phyloP scores from a whole-genome alignment of 2,113 vertebrate species.

The Grus americana region DNA sequence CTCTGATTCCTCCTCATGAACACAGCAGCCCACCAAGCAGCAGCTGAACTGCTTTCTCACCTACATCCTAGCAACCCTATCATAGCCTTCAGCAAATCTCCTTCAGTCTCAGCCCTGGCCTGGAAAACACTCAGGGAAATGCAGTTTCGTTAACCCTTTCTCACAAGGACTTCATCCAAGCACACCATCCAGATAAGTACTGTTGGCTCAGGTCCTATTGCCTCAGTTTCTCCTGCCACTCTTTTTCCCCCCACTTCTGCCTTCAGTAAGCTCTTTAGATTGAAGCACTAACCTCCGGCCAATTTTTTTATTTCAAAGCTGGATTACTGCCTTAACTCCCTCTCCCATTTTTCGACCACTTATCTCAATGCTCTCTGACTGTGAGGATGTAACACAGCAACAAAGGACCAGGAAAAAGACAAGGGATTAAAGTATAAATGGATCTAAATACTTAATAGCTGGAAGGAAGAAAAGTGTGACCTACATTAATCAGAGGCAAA shows the following conservation, averaged over 20 bases:
- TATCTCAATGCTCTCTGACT: conserved; percentile 32
- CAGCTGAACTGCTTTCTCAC: background rate
- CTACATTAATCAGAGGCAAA: conserved; percentile 31
- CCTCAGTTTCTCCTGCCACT: conserved; percentile 15
- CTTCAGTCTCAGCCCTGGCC: background rate
- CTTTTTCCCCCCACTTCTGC: background rate
- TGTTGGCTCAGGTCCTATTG: background rate
- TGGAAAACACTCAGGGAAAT: background rate
- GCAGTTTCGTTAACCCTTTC: background rate
- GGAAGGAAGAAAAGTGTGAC: conserved; percentile 13
- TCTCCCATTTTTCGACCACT: conserved; percentile 40
- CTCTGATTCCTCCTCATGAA: background rate
- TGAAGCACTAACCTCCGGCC: conserved; percentile 11
- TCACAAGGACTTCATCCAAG: background rate
- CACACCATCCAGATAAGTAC: background rate
- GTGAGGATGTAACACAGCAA: conserved; percentile 37
- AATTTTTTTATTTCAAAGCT: conserved; percentile 50
- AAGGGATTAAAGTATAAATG: conserved; percentile 45
- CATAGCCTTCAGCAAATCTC: background rate
- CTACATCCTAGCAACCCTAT: background rate
- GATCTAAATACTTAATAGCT: conserved; percentile 43
- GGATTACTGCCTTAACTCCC: conserved; percentile 42
- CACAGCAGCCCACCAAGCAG: background rate
- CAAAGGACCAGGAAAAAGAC: conserved; percentile 25
- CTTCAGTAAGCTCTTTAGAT: background rate